phyloP scores from a whole-genome alignment of 2,113 vertebrate species.

The Nycticebus coucang region DNA sequence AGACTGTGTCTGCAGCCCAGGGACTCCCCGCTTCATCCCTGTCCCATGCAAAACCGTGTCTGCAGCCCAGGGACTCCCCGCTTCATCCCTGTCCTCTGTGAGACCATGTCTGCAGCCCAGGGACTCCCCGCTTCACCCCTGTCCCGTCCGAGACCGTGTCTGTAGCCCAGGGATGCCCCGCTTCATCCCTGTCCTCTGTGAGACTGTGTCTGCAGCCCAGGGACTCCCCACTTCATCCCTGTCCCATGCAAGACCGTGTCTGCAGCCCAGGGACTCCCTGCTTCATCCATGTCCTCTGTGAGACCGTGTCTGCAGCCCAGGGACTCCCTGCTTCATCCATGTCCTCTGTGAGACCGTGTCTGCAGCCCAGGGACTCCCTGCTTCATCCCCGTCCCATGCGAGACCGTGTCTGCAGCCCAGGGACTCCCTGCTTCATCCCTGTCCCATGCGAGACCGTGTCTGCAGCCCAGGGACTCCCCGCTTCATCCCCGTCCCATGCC shows the following conservation, averaged over 20 bases:
- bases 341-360: fast-evolving
- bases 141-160: fast-evolving
- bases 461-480: fast-evolving
- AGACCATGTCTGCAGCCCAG: too few relatives aligned
- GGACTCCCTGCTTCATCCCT: fast-evolving
- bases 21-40: fast-evolving
- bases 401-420: too few relatives aligned
- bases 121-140: fast-evolving
- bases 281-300: too few relatives aligned
- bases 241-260: fast-evolving
- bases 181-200: too few relatives aligned
- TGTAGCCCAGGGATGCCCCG: fast-evolving
- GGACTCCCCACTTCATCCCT: fast-evolving
- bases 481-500: fast-evolving
- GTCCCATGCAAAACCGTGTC: fast-evolving
- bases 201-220: too few relatives aligned
- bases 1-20: too few relatives aligned
- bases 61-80: too few relatives aligned
- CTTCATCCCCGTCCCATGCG: too few relatives aligned
- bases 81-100: too few relatives aligned
- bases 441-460: fast-evolving
- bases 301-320: too few relatives aligned
- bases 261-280: too few relatives aligned
- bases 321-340: fast-evolving
- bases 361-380: too few relatives aligned